Base-by-base conservation (phyloP, 2,797 vertebrate genomes). In the Sphenopsis melanotis region DNA sequence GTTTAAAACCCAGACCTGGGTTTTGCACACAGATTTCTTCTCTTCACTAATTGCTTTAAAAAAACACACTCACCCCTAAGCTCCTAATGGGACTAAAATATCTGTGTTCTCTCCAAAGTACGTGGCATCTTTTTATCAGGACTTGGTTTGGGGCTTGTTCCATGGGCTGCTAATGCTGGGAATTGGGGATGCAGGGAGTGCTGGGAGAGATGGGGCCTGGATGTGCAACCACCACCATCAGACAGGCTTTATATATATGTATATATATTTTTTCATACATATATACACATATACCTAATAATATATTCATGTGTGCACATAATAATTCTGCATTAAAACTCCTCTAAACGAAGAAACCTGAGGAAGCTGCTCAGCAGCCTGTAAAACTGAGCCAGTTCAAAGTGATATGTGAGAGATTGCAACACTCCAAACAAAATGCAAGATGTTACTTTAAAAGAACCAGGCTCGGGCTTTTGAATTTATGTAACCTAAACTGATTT, bases 401-500 rank as follows among this genome's bases (percentile, higher is more conserved):
- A 83, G 74, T 6, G 24, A 29, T 86, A 19, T 12, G 69, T 20
- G 85, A 88, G 93, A 83, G 87, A 87, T 77, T 94, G 95, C 94
- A 94, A 93, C 93, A 80, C 88, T 95, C 90, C 88, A 66, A 96
- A 96, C 87, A 64, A 94, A 97, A 95, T 84, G 87, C 89, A 94
- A 95, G 95, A 94, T 94, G 95, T 95, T 94, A 94, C 93, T 97
- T 97, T 96, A 93, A 95, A 96, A 95, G 96, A 90, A 65, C 85
- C 94, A 95, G 88, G 90, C 95, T 91, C 2, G 26, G 90, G 91
- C 93, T 94, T 96, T 95, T 91, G 95, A 95, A 97, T 95, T 94
- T 96, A 96, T 96, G 95, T 97, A 95, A 96, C 94, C 95, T 94
- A 96, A 96, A 96, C 96, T 96, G 96, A 96, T 97, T 97, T 96